Evolutionary conservation across 2,888 invertebrate genomes (phyloP), one percentile per base, ranked within the genome.

Genomic region (Rhagium mordax): DNA sequence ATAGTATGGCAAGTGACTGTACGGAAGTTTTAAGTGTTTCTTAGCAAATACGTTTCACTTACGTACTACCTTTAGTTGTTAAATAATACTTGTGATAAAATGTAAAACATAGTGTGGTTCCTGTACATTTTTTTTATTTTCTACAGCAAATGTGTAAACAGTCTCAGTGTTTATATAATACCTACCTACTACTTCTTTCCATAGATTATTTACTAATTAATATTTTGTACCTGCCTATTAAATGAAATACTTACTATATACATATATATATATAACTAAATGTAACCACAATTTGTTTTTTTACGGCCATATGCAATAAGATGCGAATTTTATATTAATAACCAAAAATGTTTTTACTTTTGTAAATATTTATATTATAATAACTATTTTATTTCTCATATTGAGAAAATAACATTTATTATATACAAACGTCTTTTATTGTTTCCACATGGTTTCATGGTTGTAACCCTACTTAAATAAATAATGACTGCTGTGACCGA

Each of bases 361-460:
- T 65, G 65, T 65, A 65, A 51, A 65, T 53, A 53, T 29, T 53
- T 33, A 18, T 65, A 16, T 27, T 55, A 1, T 41, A 29, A 33
- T 59, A 29, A 51, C 60, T 69, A 33, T 71, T 41, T 41, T 41
- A 41, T 4, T 61, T 74, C 74, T 71, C 74, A 74, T 59, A 74
- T 74, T 74, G 74, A 62, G 74, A 74, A 61, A 64, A 61, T 74
- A 64, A 70, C 65, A 65, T 53, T 53, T 65, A 51, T 65, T 65
- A 33, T 65, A 49, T 49, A 64, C 1, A 48, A 62, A 65, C 3
- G 49, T 1, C 0, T 65, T 65, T 65, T 65, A 49, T 65, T 65
- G 27, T n/a, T 29, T 29, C 16, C 33, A 33, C 33, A 3, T 33
- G 33, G 2, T 33, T n/a, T n/a, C n/a, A n/a, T n/a, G n/a, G n/a